phyloP scores from a whole-genome alignment of 2,113 vertebrate genomes.

The Diadophis punctatus region DNA sequence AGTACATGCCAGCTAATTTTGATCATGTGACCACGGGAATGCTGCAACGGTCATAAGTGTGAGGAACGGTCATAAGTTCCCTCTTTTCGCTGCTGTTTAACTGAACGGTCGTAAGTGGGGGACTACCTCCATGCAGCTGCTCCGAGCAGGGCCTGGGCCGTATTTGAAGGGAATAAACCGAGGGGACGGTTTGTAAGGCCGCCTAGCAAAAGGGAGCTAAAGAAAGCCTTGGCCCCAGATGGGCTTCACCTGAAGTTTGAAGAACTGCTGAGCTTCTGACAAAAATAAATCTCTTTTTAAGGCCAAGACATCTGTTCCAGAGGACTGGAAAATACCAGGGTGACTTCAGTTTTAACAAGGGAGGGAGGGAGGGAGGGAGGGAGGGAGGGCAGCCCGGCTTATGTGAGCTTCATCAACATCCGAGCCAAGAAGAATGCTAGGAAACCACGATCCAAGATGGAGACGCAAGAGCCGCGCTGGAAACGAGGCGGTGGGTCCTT shows the following conservation, averaged over 20 bases:
- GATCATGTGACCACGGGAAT: background rate
- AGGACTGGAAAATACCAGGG: background rate
- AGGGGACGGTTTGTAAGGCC: too few species aligned
- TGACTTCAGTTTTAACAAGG: background rate
- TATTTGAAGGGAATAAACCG: rapidly evolving
- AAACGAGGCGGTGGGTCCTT: background rate
- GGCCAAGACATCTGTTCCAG: background rate
- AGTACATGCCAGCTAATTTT: background rate
- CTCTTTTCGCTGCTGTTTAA: background rate
- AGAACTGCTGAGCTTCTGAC: background rate
- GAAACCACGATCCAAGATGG: background rate
- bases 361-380: background rate
- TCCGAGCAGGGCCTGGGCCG: background rate
- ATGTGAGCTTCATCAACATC: background rate
- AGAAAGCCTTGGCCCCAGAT: background rate
- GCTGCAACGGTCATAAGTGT: rapidly evolving
- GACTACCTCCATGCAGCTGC: too few species aligned
- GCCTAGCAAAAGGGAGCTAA: too few species aligned
- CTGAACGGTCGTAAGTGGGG: background rate
- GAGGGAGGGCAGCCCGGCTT: background rate
- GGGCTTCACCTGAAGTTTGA: background rate
- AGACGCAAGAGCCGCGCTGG: rapidly evolving
- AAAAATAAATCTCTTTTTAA: background rate
- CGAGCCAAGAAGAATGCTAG: background rate
- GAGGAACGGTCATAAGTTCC: too few species aligned